Evolutionary conservation across 2,888 invertebrate genomes (phyloP).

Genomic region (Epicampocera succincta): DNA sequence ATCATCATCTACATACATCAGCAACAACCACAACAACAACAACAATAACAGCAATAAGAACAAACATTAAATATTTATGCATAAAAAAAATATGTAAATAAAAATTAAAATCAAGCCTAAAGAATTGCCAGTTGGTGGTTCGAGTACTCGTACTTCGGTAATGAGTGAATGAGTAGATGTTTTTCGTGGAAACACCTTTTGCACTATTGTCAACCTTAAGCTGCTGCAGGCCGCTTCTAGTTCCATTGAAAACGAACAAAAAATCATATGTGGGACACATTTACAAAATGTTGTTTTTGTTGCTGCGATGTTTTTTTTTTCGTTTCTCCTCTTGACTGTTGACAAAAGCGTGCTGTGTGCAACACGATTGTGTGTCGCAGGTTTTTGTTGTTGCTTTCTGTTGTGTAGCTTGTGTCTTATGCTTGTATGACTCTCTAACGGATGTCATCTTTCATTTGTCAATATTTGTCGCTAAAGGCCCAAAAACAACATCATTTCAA

Average conservation of each 20-base stretch:
- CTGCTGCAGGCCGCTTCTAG: constrained; percentile 13
- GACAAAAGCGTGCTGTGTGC: constrained; percentile 67
- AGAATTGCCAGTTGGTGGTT: not conserved
- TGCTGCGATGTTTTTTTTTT: constrained; percentile 38
- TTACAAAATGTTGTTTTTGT: constrained; percentile 22
- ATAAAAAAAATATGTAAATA: constrained; percentile 23
- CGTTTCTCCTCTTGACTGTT: constrained; percentile 14
- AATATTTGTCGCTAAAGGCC: constrained; percentile 69
- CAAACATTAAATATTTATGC: too few relatives aligned
- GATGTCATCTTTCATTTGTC: constrained; percentile 71
- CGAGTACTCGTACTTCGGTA: not conserved
- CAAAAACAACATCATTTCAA: constrained; percentile 44
- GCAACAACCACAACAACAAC: not conserved
- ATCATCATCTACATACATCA: constrained; percentile 28
- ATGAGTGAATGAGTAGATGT: constrained; percentile 30
- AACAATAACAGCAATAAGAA: constrained; percentile 27
- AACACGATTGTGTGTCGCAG: constrained; percentile 50
- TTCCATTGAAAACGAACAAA: constrained; percentile 25
- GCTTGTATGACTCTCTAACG: constrained; percentile 57
- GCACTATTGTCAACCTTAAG: constrained; percentile 34
- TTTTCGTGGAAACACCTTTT: constrained; percentile 56
- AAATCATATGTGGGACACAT: constrained; percentile 47
- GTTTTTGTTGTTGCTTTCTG: not conserved
- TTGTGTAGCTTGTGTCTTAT: constrained; percentile 16
- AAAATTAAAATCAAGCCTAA: constrained; percentile 15